Conservation (phyloP, 1,140 invertebrate genomes). For the Aphelenchoides fujianensis region DNA sequence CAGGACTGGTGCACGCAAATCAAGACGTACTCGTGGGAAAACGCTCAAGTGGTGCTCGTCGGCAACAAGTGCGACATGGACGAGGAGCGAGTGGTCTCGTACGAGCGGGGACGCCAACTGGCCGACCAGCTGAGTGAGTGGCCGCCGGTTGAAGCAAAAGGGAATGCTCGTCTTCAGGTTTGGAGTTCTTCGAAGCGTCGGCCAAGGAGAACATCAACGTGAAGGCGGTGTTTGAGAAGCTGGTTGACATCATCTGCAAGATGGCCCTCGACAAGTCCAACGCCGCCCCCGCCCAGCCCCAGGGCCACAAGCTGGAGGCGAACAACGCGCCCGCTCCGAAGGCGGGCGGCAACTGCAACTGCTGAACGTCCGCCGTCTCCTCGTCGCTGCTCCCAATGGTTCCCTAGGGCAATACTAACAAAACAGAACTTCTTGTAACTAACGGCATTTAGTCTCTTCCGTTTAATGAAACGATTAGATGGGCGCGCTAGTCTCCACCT, state of each 20-base stretch:
- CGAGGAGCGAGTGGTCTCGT: slow-evolving; percentile 93
- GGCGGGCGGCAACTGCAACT: slow-evolving; percentile 57
- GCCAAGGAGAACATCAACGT: slow-evolving; percentile 99
- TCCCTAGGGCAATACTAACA: too few species aligned
- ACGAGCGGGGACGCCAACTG: slow-evolving; percentile 89
- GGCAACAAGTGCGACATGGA: slow-evolving; percentile 99
- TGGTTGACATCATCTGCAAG: slow-evolving; percentile 95
- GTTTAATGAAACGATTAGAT: too few species aligned
- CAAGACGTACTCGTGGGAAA: slow-evolving; percentile 99
- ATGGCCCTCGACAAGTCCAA: slow-evolving; percentile 97
- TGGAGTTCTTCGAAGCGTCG: slow-evolving; percentile 98
- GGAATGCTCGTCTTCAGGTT: slow-evolving; percentile 68
- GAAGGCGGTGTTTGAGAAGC: slow-evolving; percentile 92
- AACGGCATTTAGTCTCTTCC: too few species aligned
- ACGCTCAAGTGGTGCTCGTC: slow-evolving; percentile 99
- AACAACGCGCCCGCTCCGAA: slow-evolving; percentile 50
- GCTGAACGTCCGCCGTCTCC: slow-evolving; percentile 29
- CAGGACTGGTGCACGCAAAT: slow-evolving; percentile 99
- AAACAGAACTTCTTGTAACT: too few species aligned
- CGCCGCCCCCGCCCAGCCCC: slow-evolving; percentile 67
- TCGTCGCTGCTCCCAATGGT: too few species aligned
- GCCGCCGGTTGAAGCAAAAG: too few species aligned
- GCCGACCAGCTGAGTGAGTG: slow-evolving; percentile 82
- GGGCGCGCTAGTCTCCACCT: too few species aligned
- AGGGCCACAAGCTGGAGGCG: slow-evolving; percentile 58